Evolutionary conservation across 2,797 vertebrate species (phyloP).

Genomic region (Ciconia nigra): DNA sequence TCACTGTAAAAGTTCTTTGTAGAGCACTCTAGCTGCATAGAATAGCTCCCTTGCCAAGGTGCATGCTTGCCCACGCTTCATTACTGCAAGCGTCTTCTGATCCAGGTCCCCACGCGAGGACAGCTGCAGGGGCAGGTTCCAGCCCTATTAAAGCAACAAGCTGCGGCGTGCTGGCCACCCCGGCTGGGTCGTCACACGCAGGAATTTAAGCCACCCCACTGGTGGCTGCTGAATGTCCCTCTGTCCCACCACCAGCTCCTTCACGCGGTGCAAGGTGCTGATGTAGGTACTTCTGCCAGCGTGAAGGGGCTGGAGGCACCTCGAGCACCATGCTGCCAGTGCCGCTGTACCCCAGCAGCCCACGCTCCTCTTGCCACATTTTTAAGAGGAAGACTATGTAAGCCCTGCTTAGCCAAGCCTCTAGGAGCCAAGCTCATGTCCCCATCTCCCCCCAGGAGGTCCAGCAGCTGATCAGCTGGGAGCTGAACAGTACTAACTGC

Average conservation of each 20-base stretch:
- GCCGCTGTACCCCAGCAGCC: not conserved
- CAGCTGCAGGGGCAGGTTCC: not conserved
- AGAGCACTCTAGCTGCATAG: accelerated
- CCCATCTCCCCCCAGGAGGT: not conserved
- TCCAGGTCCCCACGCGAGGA: accelerated
- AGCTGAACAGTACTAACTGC: not conserved
- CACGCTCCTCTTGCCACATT: accelerated
- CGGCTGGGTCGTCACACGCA: not conserved
- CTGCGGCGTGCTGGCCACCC: too few species aligned
- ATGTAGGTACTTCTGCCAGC: not conserved
- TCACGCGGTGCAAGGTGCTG: not conserved
- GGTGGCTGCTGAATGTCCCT: not conserved
- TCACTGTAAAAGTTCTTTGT: not conserved
- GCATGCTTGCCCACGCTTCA: accelerated
- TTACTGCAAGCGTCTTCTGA: accelerated
- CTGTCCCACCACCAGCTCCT: not conserved
- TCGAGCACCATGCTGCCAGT: not conserved
- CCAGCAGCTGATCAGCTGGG: not conserved
- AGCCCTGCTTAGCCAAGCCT: not conserved
- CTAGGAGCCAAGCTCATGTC: not conserved
- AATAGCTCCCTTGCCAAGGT: accelerated
- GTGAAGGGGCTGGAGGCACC: not conserved
- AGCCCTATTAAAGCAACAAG: accelerated
- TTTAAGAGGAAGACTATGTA: not conserved
- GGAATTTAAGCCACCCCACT: too few species aligned